Base-by-base conservation (phyloP, 2,113 vertebrate genomes). In the Sitta europaea region DNA sequence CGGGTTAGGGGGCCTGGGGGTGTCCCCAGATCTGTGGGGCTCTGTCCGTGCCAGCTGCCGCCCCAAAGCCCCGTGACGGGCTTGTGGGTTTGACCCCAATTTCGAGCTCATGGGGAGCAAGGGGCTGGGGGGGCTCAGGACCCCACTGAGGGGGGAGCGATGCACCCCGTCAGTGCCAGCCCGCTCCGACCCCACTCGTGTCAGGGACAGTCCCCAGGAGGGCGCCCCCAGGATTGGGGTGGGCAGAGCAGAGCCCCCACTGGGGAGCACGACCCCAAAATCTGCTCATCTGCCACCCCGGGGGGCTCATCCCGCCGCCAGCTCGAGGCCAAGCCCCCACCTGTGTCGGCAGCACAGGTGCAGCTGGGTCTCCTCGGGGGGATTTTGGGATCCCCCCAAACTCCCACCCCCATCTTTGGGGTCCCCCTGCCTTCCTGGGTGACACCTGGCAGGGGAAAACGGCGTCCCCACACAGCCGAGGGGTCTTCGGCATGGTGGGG, bases 341-440 rank as follows among this genome's bases (percentile, higher is more conserved):
- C 0, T 1, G 48, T 27, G 53, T 29, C 1, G 10, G 47, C 14
- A 10, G 22, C 4, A 1, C 23, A 24, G 55, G n/a, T 5, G 21
- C 20, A 12, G 36, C 1, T 4, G 50, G 43, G 12, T 33, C 21
- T 63, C 0, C 0, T 1, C 0, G 5, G 6, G 67, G 35, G 10
- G 12, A 25, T 24, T 67, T 78, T 14, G 47, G 2, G 6, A 15
- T 2, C 9, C 61, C 24, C 33, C n/a, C 21, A 47, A 66, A 7
- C 16, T 45, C 50, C 59, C 7, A 3, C 23, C 17, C 21, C 4
- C 6, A 6, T 31, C 4, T 11, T 38, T 38, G 27, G 54, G 70
- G 35, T 68, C 50, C 23, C 53, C 6, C 9, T 25, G 36, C 3
- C 28, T 36, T 42, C n/a, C 59, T 6, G 1, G 1, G 24, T 29